Evolutionary conservation across 2,797 vertebrate genomes (phyloP).

Genomic region (Karalla daura): DNA sequence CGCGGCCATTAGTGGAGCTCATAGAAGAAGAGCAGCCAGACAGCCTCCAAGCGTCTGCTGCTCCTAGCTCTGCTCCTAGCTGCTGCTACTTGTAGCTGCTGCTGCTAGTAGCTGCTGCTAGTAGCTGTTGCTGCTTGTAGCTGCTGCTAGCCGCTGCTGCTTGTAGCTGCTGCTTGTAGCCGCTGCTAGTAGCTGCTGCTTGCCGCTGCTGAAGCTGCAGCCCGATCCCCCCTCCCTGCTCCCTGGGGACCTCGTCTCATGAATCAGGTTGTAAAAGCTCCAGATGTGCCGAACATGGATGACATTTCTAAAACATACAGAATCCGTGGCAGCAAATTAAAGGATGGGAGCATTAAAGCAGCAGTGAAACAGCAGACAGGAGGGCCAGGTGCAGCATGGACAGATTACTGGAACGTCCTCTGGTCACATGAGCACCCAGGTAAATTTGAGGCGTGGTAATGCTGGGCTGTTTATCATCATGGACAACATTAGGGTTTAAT

Average conservation of each 20-base stretch:
- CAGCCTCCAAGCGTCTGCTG: too few relatives aligned
- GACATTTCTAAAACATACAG: slow-evolving; percentile 73
- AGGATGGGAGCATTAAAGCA: slow-evolving; percentile 57
- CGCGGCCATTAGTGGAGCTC: slow-evolving; percentile 78
- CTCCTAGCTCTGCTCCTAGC: too few relatives aligned
- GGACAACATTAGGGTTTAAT: slow-evolving; percentile 54
- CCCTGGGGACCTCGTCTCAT: slow-evolving; percentile 63
- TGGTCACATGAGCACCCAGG: slow-evolving; percentile 20
- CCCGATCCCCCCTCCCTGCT: slow-evolving; percentile 67
- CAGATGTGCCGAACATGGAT: slow-evolving; percentile 70
- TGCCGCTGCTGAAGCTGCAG: too few relatives aligned
- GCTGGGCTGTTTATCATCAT: slow-evolving; percentile 45
- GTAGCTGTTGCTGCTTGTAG: too few relatives aligned
- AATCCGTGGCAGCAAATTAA: slow-evolving; percentile 59
- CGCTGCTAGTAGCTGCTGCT: too few relatives aligned
- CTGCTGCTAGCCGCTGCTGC: too few relatives aligned
- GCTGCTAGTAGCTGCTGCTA: too few relatives aligned
- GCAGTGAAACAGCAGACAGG: slow-evolving; percentile 43
- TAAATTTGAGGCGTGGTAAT: slow-evolving; percentile 31
- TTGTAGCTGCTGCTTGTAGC: too few relatives aligned
- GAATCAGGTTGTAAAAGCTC: slow-evolving; percentile 60
- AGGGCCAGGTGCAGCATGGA: slow-evolving; percentile 36
- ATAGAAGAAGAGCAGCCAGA: slow-evolving; percentile 70
- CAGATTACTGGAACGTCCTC: slow-evolving; percentile 27
- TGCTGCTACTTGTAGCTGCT: too few relatives aligned